Percentiles rank a stretch among this genome's conserved stretches.
phyloP scores from a whole-genome alignment of 2,888 invertebrate genomes.

The Tuta absoluta region DNA sequence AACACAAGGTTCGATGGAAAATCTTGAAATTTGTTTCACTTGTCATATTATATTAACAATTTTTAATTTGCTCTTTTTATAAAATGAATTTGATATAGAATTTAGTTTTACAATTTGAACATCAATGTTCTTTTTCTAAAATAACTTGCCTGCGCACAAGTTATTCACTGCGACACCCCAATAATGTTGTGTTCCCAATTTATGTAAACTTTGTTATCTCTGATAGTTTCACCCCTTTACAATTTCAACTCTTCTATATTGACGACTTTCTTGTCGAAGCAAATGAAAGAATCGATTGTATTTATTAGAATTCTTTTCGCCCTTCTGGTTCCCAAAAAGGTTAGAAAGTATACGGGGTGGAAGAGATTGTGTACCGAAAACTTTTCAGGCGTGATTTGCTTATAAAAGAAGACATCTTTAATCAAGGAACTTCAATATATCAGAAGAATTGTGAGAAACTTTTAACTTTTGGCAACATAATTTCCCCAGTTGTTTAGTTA shows the following conservation, averaged over 20 bases:
- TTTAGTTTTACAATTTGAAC: neutral
- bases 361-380: neutral
- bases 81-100: too few species aligned
- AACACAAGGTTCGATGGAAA: neutral
- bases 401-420: neutral
- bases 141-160: neutral
- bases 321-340: too few species aligned
- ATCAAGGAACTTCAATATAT: neutral
- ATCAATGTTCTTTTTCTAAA: neutral
- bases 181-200: constrained; percentile 6
- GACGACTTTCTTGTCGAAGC: constrained; percentile 6
- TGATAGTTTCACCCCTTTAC: neutral
- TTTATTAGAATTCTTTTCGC: constrained; percentile 15
- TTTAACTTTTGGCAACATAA: too few species aligned
- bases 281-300: constrained; percentile 4
- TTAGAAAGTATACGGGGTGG: too few species aligned
- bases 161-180: neutral
- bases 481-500: too few species aligned
- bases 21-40: neutral
- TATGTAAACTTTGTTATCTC: constrained; percentile 6
- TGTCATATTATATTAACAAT: too few species aligned
- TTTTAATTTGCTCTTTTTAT: too few species aligned
- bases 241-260: constrained; percentile 1
- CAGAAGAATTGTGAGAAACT: too few species aligned
- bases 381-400: neutral